Percentiles rank a stretch among this genome's conserved stretches.
Conservation (phyloP, 2,113 vertebrate species). For the Scatophagus argus region DNA sequence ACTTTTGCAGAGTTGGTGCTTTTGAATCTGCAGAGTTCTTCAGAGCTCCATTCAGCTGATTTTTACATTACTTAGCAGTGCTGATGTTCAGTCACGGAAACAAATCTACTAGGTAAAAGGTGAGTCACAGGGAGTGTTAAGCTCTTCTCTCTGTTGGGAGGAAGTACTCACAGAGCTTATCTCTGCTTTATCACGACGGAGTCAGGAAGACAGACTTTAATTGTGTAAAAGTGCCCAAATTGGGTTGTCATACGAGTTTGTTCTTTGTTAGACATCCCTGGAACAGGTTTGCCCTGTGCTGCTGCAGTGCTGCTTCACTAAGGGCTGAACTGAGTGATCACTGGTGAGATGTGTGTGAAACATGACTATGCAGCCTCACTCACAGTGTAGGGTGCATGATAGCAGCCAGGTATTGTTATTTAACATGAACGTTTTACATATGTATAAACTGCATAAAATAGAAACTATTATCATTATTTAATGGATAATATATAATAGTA, state of each 20-base stretch:
- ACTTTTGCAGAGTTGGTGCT: background rate
- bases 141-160: background rate
- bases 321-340: background rate
- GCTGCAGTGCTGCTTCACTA: background rate
- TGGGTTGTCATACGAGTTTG: conserved; percentile 1
- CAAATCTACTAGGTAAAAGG: background rate
- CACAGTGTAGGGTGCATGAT: background rate
- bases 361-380: background rate
- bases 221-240: background rate
- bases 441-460: background rate
- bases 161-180: background rate
- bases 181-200: background rate
- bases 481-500: background rate
- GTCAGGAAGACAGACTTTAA: background rate
- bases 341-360: background rate
- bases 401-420: background rate
- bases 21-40: background rate
- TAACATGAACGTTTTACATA: background rate
- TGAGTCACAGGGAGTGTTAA: background rate
- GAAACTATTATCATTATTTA: background rate
- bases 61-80: background rate
- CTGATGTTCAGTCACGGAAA: background rate
- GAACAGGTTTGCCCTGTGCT: conserved; percentile 30
- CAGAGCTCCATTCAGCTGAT: background rate
- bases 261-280: background rate